Evolutionary conservation across 2,797 vertebrate genomes (phyloP), one percentile per base, ranked within the genome.

Genomic region (Sebastolobus alascanus): DNA sequence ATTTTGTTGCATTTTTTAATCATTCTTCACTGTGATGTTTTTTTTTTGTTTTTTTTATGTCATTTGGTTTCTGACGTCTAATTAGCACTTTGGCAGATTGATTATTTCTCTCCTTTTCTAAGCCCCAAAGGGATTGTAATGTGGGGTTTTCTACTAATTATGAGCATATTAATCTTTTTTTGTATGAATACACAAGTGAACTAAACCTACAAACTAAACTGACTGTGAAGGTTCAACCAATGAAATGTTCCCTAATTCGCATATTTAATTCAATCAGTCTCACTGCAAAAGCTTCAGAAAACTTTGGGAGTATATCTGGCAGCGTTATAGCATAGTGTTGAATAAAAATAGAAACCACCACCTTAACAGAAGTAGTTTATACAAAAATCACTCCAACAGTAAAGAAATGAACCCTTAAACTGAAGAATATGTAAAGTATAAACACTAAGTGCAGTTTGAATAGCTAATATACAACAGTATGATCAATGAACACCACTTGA

Each of bases 401-500:
- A 72, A 59, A 73, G 60, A 75, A 79, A 70, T 56, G 7, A 68
- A 58, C 58, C 13, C 56, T 75, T 64, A 60, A 71, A 13, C 58
- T 59, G 20, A 61, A 68, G 50, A 43, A 60, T 20, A 50, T 65
- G 56, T 76, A 27, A 73, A 72, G 73, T 83, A 84, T 59, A 68
- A 78, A 75, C 73, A 66, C 58, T 64, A 56, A 84, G 43, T 80
- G 66, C 54, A 60, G 73, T 76, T 81, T 78, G 8, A 85, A 75
- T 55, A 11, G 27, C 64, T 52, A 70, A 54, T 40, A 56, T 25
- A 55, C 33, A 29, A 50, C 22, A 37, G 31, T 43, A 33, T 66
- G 58, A 50, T 82, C 73, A 75, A 71, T 83, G 71, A 80, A 63
- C 73, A 79, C 40, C 29, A 82, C 58, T 87, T 71, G 8, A 79